Base-by-base conservation (phyloP, 2,888 invertebrate genomes). In the Dorcus hopei region DNA sequence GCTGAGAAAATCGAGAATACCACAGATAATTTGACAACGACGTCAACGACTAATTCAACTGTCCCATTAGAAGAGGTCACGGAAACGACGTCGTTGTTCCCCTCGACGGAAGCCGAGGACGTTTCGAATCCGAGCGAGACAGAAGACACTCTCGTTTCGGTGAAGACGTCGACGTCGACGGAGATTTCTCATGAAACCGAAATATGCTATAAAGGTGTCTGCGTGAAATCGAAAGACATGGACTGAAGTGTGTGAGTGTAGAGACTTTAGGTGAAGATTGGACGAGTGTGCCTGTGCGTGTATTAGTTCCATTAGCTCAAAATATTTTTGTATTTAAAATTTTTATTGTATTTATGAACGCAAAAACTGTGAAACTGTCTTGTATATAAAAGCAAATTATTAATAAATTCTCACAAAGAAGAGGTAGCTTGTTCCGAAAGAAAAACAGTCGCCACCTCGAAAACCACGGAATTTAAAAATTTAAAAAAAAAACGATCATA, bases 131-230 rank as follows among this genome's bases (percentile, higher is more conserved):
- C 3, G 26, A 33, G 26, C 26, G 26, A 33, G 26, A 33, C 26
- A 4, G 62, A 54, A 40, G 48, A 9, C 40, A 33, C 38, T 4
- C 6, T 33, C 26, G 26, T 33, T 33, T 33, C 26, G 5, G 76
- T 89, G 7, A 85, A 87, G 65, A 93, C 92, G 0, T 90, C 91
- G 63, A 93, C 92, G 0, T 90, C 90, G 2, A 91, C 91, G 16
- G 90, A 90, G 76, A 82, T 91, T 45, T 90, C 91, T 9, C 89
- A 92, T 67, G 91, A 93, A 83, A 93, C 93, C 39, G 93, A 93
- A 80, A 93, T 93, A 63, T 93, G 93, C 73, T 93, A 89, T 76
- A 86, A 90, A 73, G 93, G 93, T 9, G 87, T 88, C 72, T 93
- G 93, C 76, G 86, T 93, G 63, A 92, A 92, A 79, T 80, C 81